These are phyloP conservation scores for Tiliacea citrago DNA, from an alignment of 2,888 invertebrate species.

Conservation along the genomic window DNA sequence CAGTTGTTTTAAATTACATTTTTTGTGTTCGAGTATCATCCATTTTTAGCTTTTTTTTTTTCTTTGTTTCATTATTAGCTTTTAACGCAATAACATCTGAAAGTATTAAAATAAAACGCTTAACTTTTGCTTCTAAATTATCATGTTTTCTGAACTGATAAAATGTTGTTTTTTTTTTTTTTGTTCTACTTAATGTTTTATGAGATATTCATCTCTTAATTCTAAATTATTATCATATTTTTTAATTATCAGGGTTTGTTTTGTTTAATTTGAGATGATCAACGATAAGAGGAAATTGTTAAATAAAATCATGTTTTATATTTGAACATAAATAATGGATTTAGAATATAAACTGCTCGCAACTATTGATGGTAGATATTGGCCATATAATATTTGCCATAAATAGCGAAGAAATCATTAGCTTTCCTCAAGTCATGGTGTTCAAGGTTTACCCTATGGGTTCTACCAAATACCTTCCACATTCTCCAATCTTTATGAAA, in stretches of 20 bases:
- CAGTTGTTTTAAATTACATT: constrained; percentile 79
- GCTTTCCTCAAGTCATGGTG: constrained; percentile 77
- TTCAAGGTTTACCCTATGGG: constrained; percentile 67
- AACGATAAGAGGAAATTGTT: not conserved
- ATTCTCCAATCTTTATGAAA: constrained; percentile 61
- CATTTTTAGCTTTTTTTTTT: constrained; percentile 45
- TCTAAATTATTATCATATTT: not conserved
- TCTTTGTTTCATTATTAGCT: constrained; percentile 32
- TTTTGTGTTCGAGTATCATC: constrained; percentile 75
- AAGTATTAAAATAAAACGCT: constrained; percentile 44
- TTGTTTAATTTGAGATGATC: not conserved
- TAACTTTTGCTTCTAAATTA: constrained; percentile 62
- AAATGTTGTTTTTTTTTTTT: constrained; percentile 2
- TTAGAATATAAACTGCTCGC: constrained; percentile 55
- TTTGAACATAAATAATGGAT: constrained; percentile 70
- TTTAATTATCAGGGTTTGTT: not conserved
- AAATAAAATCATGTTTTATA: constrained; percentile 33
- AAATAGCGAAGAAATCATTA: constrained; percentile 72
- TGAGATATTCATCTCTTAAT: not conserved
- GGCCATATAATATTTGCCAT: constrained; percentile 61
- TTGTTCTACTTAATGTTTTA: not conserved
- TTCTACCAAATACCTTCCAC: constrained; percentile 69
- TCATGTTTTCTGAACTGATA: constrained; percentile 47
- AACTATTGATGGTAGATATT: constrained; percentile 56
- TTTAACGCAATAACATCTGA: constrained; percentile 65